phyloP scores from a whole-genome alignment of 2,797 vertebrate species.

The Erethizon dorsatum region DNA sequence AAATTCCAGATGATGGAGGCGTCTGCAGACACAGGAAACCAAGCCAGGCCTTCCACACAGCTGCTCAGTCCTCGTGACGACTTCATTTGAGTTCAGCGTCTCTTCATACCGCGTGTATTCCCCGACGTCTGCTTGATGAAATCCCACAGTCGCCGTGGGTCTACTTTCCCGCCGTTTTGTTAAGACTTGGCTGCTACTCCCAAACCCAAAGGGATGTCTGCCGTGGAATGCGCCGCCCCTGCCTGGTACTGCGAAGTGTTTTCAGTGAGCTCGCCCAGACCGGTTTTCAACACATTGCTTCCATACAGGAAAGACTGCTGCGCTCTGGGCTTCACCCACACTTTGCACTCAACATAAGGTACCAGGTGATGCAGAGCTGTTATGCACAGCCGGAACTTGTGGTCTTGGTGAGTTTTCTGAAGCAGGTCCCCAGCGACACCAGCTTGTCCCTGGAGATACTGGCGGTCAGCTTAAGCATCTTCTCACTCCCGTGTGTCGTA shows the following conservation, averaged over 20 bases:
- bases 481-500: not conserved
- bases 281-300: conserved; percentile 96
- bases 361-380: too few species aligned
- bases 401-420: not conserved
- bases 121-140: conserved; percentile 87
- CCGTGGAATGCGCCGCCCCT: conserved; percentile 97
- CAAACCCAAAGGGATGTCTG: conserved; percentile 96
- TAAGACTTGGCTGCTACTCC: conserved; percentile 97
- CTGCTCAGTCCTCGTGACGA: not conserved
- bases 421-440: not conserved
- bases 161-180: conserved; percentile 95
- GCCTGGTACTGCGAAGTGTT: conserved; percentile 95
- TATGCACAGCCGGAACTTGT: too few species aligned
- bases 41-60: conserved; percentile 10
- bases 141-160: conserved; percentile 96
- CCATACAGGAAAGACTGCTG: conserved; percentile 97
- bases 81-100: conserved; percentile 91
- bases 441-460: too few species aligned
- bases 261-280: conserved; percentile 93
- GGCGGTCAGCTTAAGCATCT: not conserved
- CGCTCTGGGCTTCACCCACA: conserved; percentile 88
- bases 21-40: conserved; percentile 51
- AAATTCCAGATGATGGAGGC: conserved; percentile 52
- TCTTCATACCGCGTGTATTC: conserved; percentile 96
- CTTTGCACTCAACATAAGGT: not conserved